These are phyloP conservation scores for Drosophila cyrtoloma DNA, from an alignment of 2,888 invertebrate species.

Conservation along the genomic window DNA sequence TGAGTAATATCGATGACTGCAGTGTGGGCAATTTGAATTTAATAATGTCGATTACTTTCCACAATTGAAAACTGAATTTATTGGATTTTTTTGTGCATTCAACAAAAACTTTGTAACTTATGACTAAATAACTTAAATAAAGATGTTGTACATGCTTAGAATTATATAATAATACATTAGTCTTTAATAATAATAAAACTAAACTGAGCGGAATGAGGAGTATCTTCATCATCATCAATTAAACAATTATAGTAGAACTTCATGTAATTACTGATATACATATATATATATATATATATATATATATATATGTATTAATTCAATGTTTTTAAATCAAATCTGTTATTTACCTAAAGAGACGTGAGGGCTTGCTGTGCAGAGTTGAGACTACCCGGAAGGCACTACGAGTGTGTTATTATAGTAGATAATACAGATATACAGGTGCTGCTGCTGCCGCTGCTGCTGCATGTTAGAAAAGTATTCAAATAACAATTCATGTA, in stretches of 20 bases:
- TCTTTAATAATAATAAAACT: conserved; percentile 54
- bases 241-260: conserved; percentile 25
- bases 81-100: conserved; percentile 65
- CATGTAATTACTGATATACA: conserved; percentile 21
- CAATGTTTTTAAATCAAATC: conserved; percentile 30
- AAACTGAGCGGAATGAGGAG: conserved; percentile 67
- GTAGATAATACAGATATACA: conserved; percentile 35
- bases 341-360: conserved; percentile 34
- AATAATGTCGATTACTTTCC: conserved; percentile 2
- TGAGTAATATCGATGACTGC: background rate
- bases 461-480: conserved; percentile 24
- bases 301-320: background rate
- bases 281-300: background rate
- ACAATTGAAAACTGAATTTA: conserved; percentile 47
- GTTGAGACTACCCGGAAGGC: conserved; percentile 56
- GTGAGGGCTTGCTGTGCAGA: conserved; percentile 22
- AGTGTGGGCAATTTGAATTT: background rate
- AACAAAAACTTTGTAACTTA: conserved; percentile 69
- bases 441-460: conserved; percentile 7
- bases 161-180: conserved; percentile 70
- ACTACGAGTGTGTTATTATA: conserved; percentile 55
- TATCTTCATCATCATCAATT: conserved; percentile 20
- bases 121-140: conserved; percentile 73
- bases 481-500: conserved; percentile 50
- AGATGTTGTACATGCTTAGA: conserved; percentile 64